These are phyloP conservation scores for Apocrypta bakeri DNA, from an alignment of 1,140 invertebrate species.

Conservation along the genomic window DNA sequence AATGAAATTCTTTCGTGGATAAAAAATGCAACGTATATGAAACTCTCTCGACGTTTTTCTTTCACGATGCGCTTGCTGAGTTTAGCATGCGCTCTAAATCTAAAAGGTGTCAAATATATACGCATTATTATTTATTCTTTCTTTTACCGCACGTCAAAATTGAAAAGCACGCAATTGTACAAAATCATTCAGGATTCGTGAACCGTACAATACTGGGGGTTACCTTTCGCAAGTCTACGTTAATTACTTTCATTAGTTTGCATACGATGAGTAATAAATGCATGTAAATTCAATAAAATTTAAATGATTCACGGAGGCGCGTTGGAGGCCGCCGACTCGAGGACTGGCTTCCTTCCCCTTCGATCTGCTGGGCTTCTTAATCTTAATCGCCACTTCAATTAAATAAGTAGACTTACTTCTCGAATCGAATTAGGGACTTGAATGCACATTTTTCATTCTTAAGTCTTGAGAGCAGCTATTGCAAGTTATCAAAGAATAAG, in stretches of 20 bases:
- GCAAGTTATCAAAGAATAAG: background rate
- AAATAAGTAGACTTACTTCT: slow-evolving; percentile 30
- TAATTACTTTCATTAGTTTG: slow-evolving; percentile 14
- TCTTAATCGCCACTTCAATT: slow-evolving; percentile 40
- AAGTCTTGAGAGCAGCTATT: background rate
- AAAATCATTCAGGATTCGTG: background rate
- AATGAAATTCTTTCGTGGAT: slow-evolving; percentile 36
- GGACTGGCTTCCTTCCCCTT: slow-evolving; percentile 7
- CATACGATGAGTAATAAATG: background rate
- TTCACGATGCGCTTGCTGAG: background rate
- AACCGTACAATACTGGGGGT: background rate
- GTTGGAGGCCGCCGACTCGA: background rate
- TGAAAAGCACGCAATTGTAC: background rate
- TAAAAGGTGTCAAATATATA: background rate
- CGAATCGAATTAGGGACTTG: slow-evolving; percentile 30
- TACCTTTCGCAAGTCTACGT: background rate
- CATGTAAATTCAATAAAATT: background rate
- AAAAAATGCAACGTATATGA: slow-evolving; percentile 14
- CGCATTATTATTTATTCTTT: too few relatives aligned
- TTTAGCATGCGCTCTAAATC: background rate
- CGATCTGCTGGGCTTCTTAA: slow-evolving; percentile 25
- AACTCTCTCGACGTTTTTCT: slow-evolving; percentile 13
- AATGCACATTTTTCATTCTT: slow-evolving; percentile 14
- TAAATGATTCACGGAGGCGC: slow-evolving; percentile 2
- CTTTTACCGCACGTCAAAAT: too few relatives aligned